These are phyloP conservation scores for Anodontia alba DNA, from an alignment of 2,888 invertebrate species.

Conservation along the genomic window DNA sequence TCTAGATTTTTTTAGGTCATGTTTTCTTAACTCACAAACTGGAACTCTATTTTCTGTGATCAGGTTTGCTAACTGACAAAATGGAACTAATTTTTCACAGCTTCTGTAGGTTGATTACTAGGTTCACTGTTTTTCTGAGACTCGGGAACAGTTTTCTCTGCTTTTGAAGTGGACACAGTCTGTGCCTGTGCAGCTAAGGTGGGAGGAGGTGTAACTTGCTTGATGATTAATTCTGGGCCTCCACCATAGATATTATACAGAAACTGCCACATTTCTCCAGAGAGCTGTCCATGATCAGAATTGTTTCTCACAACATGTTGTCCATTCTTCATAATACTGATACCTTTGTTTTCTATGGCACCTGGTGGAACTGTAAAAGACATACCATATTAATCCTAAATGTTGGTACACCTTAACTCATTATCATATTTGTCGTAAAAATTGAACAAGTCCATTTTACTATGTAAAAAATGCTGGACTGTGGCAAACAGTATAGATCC, in stretches of 20 bases:
- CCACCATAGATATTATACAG: constrained; percentile 94
- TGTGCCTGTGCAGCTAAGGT: constrained; percentile 54
- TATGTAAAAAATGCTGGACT: too few relatives aligned
- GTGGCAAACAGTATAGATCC: too few relatives aligned
- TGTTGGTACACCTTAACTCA: too few relatives aligned
- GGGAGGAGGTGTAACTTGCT: constrained; percentile 84
- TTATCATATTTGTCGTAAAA: too few relatives aligned
- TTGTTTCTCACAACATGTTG: constrained; percentile 77
- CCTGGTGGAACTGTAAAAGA: constrained; percentile 92
- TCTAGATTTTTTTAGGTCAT: too few relatives aligned
- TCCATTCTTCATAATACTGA: constrained; percentile 86
- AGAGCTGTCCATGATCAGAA: constrained; percentile 88
- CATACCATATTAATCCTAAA: too few relatives aligned
- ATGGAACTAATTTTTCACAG: not conserved
- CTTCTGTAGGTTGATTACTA: not conserved
- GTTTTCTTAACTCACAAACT: too few relatives aligned
- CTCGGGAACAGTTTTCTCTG: constrained; percentile 23
- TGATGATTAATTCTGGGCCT: constrained; percentile 91
- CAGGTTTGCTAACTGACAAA: too few relatives aligned
- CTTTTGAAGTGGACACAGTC: constrained; percentile 22
- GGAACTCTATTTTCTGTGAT: too few relatives aligned
- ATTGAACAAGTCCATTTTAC: too few relatives aligned
- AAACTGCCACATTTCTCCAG: constrained; percentile 94
- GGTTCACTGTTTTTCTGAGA: not conserved
- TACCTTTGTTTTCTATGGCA: constrained; percentile 93